These are phyloP conservation scores for Eumeta japonica DNA, from an alignment of 1,140 invertebrate genomes.

Conservation along the genomic window DNA sequence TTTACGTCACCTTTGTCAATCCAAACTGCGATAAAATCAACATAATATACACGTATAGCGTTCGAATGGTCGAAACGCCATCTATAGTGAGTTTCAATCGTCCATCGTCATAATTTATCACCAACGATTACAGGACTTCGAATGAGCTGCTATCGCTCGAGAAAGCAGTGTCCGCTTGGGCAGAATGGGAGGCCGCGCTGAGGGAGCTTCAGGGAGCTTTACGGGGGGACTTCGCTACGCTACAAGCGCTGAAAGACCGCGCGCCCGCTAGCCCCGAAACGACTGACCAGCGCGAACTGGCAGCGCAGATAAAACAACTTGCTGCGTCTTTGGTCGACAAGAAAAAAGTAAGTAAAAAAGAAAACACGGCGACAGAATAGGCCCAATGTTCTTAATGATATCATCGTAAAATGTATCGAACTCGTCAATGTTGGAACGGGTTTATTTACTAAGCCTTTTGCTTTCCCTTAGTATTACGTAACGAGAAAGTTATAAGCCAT, in stretches of 20 bases:
- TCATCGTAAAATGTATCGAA: no score
- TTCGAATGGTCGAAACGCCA: not conserved
- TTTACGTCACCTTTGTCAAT: no score
- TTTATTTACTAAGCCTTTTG: not conserved
- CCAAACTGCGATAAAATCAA: no score
- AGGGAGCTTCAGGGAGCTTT: conserved; percentile 54
- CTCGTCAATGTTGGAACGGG: not conserved
- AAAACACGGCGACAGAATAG: not conserved
- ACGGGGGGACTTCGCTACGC: conserved; percentile 50
- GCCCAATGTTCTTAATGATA: no score
- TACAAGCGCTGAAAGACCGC: conserved; percentile 38
- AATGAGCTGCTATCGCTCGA: conserved; percentile 49
- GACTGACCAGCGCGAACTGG: conserved; percentile 39
- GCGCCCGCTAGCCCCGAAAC: conserved; percentile 16
- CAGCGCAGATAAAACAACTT: conserved; percentile 43
- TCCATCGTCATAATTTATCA: not conserved
- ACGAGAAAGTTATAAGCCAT: no score
- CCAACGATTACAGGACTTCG: conserved; percentile 33
- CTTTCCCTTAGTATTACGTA: not conserved
- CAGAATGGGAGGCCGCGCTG: conserved; percentile 57
- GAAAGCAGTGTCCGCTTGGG: conserved; percentile 52
- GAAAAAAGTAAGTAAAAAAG: conserved; percentile 40
- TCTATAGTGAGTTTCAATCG: not conserved
- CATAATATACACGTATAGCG: no score
- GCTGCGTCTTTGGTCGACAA: conserved; percentile 47